Percentiles rank a stretch among this genome's conserved stretches.
These are phyloP conservation scores for Hypena proboscidalis DNA, from an alignment of 2,888 invertebrate genomes.

Conservation along the genomic window DNA sequence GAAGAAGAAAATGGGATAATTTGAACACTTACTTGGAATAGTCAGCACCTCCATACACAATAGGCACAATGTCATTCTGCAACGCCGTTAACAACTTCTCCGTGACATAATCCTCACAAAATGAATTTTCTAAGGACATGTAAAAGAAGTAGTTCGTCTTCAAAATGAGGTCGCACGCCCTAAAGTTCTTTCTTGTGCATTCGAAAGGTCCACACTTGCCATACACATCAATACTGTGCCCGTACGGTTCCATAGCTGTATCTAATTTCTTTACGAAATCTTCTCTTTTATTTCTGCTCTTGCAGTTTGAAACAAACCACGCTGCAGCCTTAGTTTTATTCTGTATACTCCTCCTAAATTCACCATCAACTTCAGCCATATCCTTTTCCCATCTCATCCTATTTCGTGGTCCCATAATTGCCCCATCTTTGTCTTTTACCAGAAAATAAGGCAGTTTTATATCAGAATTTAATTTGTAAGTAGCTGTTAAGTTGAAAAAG, in stretches of 20 bases:
- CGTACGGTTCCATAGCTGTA: slow-evolving; percentile 49
- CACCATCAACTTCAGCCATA: slow-evolving; percentile 48
- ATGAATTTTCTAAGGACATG: slow-evolving; percentile 89
- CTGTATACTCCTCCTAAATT: slow-evolving; percentile 40
- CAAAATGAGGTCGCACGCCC: slow-evolving; percentile 61
- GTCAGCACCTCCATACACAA: slow-evolving; percentile 88
- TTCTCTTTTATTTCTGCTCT: slow-evolving; percentile 56
- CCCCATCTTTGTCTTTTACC: slow-evolving; percentile 54
- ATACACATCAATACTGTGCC: slow-evolving; percentile 78
- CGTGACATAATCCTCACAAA: slow-evolving; percentile 83
- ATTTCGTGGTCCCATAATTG: slow-evolving; percentile 63
- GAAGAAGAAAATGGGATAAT: too few relatives aligned
- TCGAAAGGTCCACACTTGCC: slow-evolving; percentile 78
- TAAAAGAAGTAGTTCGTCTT: slow-evolving; percentile 89
- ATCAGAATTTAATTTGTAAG: slow-evolving; percentile 74
- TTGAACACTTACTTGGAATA: slow-evolving; percentile 85
- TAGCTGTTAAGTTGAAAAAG: slow-evolving; percentile 77
- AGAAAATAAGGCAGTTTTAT: slow-evolving; percentile 66
- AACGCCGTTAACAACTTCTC: slow-evolving; percentile 87
- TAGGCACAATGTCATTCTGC: slow-evolving; percentile 86
- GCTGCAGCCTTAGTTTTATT: slow-evolving; percentile 72
- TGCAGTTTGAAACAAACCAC: slow-evolving; percentile 76
- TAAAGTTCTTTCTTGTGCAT: slow-evolving; percentile 52
- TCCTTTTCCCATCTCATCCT: slow-evolving; percentile 34
- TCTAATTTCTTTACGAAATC: slow-evolving; percentile 53